Percentiles rank a stretch among this genome's conserved stretches.
Evolutionary conservation across 2,888 invertebrate genomes (phyloP).

Genomic region (Strigamia crassipes): DNA sequence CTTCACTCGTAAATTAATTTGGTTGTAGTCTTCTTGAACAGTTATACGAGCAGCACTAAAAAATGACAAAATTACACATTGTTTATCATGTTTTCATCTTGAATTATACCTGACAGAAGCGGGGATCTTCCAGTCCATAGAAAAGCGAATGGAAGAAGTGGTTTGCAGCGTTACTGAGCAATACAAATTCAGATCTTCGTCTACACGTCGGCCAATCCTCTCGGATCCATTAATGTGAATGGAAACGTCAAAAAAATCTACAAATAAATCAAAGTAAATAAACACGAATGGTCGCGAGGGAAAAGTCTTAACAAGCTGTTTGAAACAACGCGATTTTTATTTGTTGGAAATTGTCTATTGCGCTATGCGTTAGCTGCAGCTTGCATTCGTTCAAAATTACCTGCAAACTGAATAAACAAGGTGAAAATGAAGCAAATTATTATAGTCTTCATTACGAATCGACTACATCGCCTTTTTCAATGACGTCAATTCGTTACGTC

Average conservation of each 20-base stretch:
- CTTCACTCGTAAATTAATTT: background rate
- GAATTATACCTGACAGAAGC: background rate
- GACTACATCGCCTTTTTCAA: background rate
- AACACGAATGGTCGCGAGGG: background rate
- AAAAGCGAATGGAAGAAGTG: background rate
- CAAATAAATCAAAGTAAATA: background rate
- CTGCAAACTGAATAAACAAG: background rate
- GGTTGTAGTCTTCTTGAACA: background rate
- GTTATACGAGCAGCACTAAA: background rate
- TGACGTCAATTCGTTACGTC: background rate
- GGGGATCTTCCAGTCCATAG: constrained; percentile 18
- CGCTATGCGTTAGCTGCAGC: background rate
- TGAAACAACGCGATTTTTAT: background rate
- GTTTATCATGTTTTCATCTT: background rate
- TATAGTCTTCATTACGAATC: background rate
- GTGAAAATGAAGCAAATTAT: constrained; percentile 19
- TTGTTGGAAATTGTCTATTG: background rate
- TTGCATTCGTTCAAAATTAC: background rate
- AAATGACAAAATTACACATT: background rate
- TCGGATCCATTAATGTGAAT: constrained; percentile 21
- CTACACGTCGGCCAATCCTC: background rate
- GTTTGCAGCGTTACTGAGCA: constrained; percentile 26
- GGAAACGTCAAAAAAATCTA: constrained; percentile 8
- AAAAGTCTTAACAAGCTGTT: background rate
- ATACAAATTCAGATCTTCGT: constrained; percentile 36